Conservation (phyloP, 2,888 invertebrate genomes). For the Cheilosia scutellata region DNA sequence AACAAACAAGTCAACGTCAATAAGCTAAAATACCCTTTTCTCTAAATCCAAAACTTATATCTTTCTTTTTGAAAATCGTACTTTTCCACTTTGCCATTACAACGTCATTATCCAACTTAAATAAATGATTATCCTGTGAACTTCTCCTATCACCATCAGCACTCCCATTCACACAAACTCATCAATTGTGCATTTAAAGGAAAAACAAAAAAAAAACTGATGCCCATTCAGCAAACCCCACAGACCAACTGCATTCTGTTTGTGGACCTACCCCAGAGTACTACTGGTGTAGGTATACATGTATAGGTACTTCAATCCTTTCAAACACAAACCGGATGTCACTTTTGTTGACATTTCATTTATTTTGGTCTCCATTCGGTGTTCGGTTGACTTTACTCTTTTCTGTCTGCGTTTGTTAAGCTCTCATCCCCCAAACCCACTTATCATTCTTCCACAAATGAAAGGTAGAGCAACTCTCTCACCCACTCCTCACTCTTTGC, state of each 20-base stretch:
- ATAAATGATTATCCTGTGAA: conserved; percentile 73
- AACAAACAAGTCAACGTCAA: conserved; percentile 17
- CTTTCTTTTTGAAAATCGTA: conserved; percentile 23
- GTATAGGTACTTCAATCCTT: conserved; percentile 53
- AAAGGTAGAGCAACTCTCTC: conserved; percentile 3
- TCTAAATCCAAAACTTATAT: conserved; percentile 10
- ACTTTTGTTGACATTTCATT: conserved; percentile 75
- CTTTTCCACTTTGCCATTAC: conserved; percentile 40
- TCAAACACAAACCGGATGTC: conserved; percentile 72
- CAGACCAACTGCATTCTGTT: conserved; percentile 46
- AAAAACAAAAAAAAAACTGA: conserved; percentile 7
- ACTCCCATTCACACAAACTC: conserved; percentile 43
- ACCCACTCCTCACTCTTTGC: background rate
- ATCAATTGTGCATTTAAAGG: conserved; percentile 60
- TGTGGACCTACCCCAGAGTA: background rate
- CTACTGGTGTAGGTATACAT: conserved; percentile 17
- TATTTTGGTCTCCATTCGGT: conserved; percentile 66
- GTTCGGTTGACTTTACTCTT: conserved; percentile 64
- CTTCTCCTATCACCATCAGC: conserved; percentile 57
- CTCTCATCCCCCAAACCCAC: conserved; percentile 47
- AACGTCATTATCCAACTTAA: conserved; percentile 72
- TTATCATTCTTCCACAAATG: conserved; percentile 41
- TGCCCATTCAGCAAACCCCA: background rate
- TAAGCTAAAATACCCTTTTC: background rate
- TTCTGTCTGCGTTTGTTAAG: conserved; percentile 65